These are phyloP conservation scores for Momotus momota DNA, from an alignment of 2,797 vertebrate genomes.

Conservation along the genomic window DNA sequence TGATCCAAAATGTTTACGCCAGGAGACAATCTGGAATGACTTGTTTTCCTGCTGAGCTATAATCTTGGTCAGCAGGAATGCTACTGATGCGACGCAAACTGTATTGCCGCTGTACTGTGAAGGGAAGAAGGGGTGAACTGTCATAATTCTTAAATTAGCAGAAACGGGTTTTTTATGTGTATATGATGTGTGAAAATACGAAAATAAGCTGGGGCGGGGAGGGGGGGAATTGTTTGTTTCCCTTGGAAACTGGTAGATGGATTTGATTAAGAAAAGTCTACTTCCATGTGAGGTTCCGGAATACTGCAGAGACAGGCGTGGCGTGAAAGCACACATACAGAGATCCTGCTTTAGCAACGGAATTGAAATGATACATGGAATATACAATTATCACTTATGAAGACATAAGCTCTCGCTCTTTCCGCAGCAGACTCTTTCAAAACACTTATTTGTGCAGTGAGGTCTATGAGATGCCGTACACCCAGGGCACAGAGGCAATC, in stretches of 20 bases:
- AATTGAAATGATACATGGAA: background rate
- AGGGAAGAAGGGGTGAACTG: conserved; percentile 48
- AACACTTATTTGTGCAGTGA: background rate
- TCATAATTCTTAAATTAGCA: conserved; percentile 60
- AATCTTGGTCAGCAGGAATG: conserved; percentile 68
- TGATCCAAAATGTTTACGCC: conserved; percentile 63
- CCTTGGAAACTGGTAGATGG: background rate
- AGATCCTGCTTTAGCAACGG: background rate
- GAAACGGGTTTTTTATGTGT: background rate
- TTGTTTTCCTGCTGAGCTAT: conserved; percentile 70
- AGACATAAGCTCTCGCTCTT: background rate
- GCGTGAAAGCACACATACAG: background rate
- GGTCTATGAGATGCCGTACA: background rate
- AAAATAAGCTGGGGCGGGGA: background rate
- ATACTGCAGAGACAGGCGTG: background rate
- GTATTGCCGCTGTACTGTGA: conserved; percentile 16
- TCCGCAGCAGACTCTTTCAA: background rate
- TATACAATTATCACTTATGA: background rate
- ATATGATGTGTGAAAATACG: background rate
- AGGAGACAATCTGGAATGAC: conserved; percentile 68
- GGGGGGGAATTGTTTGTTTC: conserved; percentile 11
- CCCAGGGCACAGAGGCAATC: background rate
- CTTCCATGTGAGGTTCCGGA: background rate
- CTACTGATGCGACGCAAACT: conserved; percentile 52
- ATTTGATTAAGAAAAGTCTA: background rate